These are phyloP conservation scores for Pseudorhombus dupliciocellatus DNA, from an alignment of 2,113 vertebrate species.

Conservation along the genomic window DNA sequence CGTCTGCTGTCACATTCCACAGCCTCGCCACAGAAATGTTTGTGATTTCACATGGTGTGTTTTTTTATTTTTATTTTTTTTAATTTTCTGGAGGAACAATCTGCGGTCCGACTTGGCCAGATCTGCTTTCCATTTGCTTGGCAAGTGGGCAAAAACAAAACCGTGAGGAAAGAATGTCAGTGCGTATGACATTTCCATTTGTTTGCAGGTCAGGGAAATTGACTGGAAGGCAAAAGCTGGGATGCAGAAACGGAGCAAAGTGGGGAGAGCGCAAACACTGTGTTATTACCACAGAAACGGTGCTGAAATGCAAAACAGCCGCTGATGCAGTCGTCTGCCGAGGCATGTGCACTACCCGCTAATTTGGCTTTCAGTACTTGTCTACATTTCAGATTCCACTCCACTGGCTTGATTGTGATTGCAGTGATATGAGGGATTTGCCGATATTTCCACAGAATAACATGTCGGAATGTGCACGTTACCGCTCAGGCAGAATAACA, in stretches of 20 bases:
- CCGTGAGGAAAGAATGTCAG: constrained; percentile 56
- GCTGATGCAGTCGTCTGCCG: constrained; percentile 31
- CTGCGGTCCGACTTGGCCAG: constrained; percentile 59
- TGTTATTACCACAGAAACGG: constrained; percentile 22
- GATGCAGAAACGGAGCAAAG: constrained; percentile 2
- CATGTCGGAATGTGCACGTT: not conserved
- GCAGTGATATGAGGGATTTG: constrained; percentile 10
- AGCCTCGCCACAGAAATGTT: constrained; percentile 71
- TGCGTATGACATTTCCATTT: constrained; percentile 59
- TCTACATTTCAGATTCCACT: constrained; percentile 42
- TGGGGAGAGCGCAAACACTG: not conserved
- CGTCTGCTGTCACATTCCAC: constrained; percentile 61
- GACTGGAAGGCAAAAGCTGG: constrained; percentile 38
- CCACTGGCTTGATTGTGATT: constrained; percentile 15
- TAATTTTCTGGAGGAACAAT: constrained; percentile 49
- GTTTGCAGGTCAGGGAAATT: constrained; percentile 46
- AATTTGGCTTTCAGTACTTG: constrained; percentile 46
- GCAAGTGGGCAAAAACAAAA: constrained; percentile 57
- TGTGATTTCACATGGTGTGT: constrained; percentile 58
- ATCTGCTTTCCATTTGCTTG: constrained; percentile 72
- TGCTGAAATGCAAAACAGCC: constrained; percentile 28
- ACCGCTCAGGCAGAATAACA: no score
- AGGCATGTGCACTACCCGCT: constrained; percentile 20
- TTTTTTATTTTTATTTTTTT: not conserved
- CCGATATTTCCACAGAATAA: not conserved